Conservation (phyloP, 2,797 vertebrate species). For the Argya squamiceps region DNA sequence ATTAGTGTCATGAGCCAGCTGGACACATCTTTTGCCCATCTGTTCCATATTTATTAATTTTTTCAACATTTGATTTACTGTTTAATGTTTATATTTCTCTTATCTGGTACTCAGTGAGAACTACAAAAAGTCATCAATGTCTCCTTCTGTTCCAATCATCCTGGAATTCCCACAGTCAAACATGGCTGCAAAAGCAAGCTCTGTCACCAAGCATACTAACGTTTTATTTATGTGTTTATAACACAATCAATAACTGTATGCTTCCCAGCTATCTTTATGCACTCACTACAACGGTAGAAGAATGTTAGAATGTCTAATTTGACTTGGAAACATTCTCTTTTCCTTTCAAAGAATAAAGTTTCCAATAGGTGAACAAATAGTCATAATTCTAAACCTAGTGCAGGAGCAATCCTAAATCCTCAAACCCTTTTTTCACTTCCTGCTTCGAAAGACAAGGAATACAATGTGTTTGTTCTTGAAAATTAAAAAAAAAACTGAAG, state of each 20-base stretch:
- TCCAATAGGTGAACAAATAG: background rate
- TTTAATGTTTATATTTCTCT: slow-evolving; percentile 31
- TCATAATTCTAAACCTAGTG: background rate
- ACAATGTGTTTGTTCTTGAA: background rate
- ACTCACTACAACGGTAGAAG: background rate
- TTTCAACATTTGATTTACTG: slow-evolving; percentile 35
- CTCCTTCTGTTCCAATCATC: background rate
- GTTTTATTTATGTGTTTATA: background rate
- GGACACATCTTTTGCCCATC: slow-evolving; percentile 31
- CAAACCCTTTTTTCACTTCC: background rate
- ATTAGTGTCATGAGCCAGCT: slow-evolving; percentile 42
- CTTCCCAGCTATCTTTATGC: background rate
- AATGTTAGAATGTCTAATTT: background rate
- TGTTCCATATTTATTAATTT: slow-evolving; percentile 43
- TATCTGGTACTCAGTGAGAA: background rate
- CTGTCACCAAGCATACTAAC: background rate
- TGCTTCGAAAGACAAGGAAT: background rate
- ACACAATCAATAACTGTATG: background rate
- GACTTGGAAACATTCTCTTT: background rate
- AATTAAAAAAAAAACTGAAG: background rate
- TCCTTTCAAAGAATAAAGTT: background rate
- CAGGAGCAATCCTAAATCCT: background rate
- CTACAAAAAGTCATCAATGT: background rate
- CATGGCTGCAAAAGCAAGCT: background rate
- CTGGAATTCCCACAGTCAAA: background rate